phyloP scores from a whole-genome alignment of 1,140 invertebrate genomes.

The Drosophila parabipectinata region DNA sequence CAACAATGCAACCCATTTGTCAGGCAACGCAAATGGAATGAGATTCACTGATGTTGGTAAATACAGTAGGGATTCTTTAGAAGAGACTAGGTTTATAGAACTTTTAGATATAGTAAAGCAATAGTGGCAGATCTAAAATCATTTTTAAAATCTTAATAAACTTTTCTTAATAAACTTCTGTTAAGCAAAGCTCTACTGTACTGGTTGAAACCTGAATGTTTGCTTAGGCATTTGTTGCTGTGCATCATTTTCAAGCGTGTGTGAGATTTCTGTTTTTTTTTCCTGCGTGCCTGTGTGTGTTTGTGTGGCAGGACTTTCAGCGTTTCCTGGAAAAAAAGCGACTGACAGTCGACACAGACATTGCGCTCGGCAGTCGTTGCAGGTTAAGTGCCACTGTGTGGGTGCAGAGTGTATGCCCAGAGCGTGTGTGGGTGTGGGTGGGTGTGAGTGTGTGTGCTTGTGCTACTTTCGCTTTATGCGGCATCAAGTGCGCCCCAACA shows the following conservation, averaged over 20 bases:
- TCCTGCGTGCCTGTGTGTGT: too few relatives aligned
- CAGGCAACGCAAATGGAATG: constrained; percentile 14
- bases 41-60: constrained; percentile 16
- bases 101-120: too few relatives aligned
- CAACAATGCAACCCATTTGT: constrained; percentile 33
- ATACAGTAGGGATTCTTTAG: background rate
- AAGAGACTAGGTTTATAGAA: background rate
- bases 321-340: constrained; percentile 52
- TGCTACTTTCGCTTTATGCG: constrained; percentile 72
- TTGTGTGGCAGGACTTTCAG: constrained; percentile 32
- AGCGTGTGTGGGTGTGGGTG: constrained; percentile 5
- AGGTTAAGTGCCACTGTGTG: constrained; percentile 12
- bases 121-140: too few relatives aligned
- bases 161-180: background rate
- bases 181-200: background rate
- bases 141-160: background rate
- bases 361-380: constrained; percentile 21
- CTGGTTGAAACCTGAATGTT: constrained; percentile 1
- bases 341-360: constrained; percentile 47
- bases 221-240: constrained; percentile 30
- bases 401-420: background rate
- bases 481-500: constrained; percentile 71
- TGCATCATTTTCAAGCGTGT: constrained; percentile 37
- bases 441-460: constrained; percentile 40
- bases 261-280: background rate